Evolutionary conservation across 1,140 invertebrate species (phyloP).

Genomic region (Hylaeus anthracinus): DNA sequence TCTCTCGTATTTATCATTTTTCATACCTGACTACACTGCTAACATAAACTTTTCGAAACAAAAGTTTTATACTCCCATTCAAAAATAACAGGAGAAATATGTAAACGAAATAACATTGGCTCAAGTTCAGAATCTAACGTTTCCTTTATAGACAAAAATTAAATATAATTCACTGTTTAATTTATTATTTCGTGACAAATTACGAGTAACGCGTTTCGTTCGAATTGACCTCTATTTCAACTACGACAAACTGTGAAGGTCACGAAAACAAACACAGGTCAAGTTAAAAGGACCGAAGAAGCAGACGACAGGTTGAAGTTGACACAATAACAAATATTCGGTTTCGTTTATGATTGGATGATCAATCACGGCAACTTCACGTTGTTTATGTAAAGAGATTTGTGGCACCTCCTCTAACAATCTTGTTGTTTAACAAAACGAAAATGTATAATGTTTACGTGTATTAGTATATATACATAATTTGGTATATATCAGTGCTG

Average conservation of each 20-base stretch:
- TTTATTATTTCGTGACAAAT: conserved; percentile 34
- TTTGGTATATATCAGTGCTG: conserved; percentile 26
- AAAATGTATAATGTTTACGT: conserved; percentile 46
- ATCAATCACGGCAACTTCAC: conserved; percentile 19
- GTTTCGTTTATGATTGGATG: conserved; percentile 35
- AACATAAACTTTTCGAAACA: conserved; percentile 7
- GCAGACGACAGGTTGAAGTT: conserved; percentile 29
- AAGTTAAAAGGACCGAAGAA: conserved; percentile 6
- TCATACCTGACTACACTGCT: conserved; percentile 36
- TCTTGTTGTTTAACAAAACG: conserved; percentile 21
- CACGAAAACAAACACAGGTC: conserved; percentile 49
- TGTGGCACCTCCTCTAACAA: conserved; percentile 48
- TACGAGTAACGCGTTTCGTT: conserved; percentile 27
- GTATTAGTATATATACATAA: conserved; percentile 52
- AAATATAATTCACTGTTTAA: conserved; percentile 20
- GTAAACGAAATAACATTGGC: neutral
- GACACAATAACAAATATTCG: conserved; percentile 1
- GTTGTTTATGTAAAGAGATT: neutral
- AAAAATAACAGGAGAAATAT: conserved; percentile 19
- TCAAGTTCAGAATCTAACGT: neutral
- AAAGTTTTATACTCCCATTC: conserved; percentile 26
- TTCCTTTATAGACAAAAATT: neutral
- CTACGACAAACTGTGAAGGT: conserved; percentile 65
- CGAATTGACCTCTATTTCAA: conserved; percentile 69
- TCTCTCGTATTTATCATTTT: neutral